Percentiles rank a stretch among this genome's conserved stretches.
These are phyloP conservation scores for Amphimedon queenslandica DNA, from an alignment of 37 sponge, comb jelly and placozoan species.

Conservation along the genomic window DNA sequence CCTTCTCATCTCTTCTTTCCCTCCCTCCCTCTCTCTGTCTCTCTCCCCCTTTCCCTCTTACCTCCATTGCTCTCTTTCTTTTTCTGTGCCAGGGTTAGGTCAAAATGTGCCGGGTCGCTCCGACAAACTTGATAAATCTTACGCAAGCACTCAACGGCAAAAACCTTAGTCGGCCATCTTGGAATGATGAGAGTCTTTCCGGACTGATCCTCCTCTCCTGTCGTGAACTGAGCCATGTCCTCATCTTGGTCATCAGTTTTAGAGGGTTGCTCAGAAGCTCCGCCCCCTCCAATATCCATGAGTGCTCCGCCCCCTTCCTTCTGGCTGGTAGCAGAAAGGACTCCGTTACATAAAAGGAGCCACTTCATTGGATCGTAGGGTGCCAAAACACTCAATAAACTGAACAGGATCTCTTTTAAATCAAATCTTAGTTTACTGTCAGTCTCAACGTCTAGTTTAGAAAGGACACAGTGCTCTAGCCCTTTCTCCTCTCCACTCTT, in stretches of 20 bases:
- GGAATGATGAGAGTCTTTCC: slow-evolving; percentile 57
- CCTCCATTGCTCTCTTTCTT: slow-evolving; percentile 45
- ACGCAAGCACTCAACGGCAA: slow-evolving; percentile 86
- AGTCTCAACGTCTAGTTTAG: slow-evolving; percentile 73
- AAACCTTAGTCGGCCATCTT: slow-evolving; percentile 90
- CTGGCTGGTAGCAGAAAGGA: slow-evolving; percentile 51
- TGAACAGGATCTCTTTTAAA: slow-evolving; percentile 79
- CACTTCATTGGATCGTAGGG: slow-evolving; percentile 78
- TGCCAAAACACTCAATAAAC: slow-evolving; percentile 70
- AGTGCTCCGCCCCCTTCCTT: slow-evolving; percentile 9
- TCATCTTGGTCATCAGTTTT: slow-evolving; percentile 79
- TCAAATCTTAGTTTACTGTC: slow-evolving; percentile 64
- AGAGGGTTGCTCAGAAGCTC: slow-evolving; percentile 2
- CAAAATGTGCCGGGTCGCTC: slow-evolving; percentile 86
- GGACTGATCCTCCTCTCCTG: slow-evolving; percentile 60
- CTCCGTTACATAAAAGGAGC: slow-evolving; percentile 77
- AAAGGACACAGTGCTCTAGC: slow-evolving; percentile 61
- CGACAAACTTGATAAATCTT: slow-evolving; percentile 85
- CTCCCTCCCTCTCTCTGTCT: no score
- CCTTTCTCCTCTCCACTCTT: slow-evolving; percentile 12
- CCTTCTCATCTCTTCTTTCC: no score
- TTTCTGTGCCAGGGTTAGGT: slow-evolving; percentile 50
- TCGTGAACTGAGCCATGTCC: slow-evolving; percentile 59
- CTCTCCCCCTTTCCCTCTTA: no score
- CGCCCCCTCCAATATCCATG: neutral